Evolutionary conservation across 2,888 invertebrate species (phyloP).

Genomic region (Cryptus armator): DNA sequence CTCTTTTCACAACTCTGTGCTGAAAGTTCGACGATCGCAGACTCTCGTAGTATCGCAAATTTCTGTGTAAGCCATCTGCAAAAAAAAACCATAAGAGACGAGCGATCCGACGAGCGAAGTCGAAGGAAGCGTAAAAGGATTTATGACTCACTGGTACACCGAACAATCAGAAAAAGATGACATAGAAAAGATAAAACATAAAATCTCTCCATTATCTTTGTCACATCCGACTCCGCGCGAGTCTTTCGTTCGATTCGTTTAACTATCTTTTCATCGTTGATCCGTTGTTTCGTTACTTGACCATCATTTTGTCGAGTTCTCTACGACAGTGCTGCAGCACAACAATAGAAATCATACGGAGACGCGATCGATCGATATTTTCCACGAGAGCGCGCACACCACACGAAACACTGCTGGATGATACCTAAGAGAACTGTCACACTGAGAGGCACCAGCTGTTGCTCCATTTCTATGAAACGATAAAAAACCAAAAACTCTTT

Average conservation of each 20-base stretch:
- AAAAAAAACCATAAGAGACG: constrained; percentile 15
- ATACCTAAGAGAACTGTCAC: constrained; percentile 21
- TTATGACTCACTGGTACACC: constrained; percentile 62
- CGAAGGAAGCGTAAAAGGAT: neutral
- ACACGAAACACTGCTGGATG: constrained; percentile 15
- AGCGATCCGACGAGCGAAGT: neutral
- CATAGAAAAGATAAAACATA: constrained; percentile 49
- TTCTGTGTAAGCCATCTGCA: constrained; percentile 90
- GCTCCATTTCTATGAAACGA: constrained; percentile 33
- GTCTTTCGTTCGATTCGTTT: constrained; percentile 12
- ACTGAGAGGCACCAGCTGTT: neutral
- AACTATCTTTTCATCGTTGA: constrained; percentile 8
- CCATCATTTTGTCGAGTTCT: constrained; percentile 1
- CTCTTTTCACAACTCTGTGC: constrained; percentile 94
- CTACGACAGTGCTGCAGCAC: constrained; percentile 29
- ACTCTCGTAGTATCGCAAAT: constrained; percentile 93
- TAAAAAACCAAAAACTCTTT: neutral
- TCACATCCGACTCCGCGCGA: neutral
- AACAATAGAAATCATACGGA: constrained; percentile 47
- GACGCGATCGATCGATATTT: constrained; percentile 21
- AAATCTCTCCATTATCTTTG: constrained; percentile 57
- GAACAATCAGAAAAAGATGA: constrained; percentile 50
- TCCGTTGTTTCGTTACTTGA: constrained; percentile 4
- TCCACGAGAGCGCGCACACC: neutral
- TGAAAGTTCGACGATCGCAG: constrained; percentile 90